Evolutionary conservation across 2,888 invertebrate species (phyloP), one percentile per base, ranked within the genome.

Genomic region (Hirtodrosophila alboralis): DNA sequence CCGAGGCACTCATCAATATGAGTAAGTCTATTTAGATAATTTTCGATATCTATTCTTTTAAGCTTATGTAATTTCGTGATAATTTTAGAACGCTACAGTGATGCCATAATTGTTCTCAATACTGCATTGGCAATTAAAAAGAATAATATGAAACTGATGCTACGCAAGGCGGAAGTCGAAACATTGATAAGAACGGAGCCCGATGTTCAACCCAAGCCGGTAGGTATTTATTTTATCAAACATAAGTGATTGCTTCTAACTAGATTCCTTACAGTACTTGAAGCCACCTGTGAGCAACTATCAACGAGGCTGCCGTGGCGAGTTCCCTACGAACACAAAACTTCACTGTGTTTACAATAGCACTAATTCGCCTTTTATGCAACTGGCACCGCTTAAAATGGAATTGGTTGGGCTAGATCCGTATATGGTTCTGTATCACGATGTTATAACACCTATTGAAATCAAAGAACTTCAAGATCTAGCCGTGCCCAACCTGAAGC

Each of bases 341-440:
- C 69, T 89, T 9, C 52, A 80, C 34, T 89, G 89, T 26, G 7
- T 77, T 14, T 89, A 89, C 51, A 89, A 89, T 12, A 75, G 60
- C n/a, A 89, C 85, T 2, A 85, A 76, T 1, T 62, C 76, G 0
- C 49, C 84, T 0, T 89, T 89, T 9, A 64, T 88, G 1, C 73
- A 60, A 4, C 27, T 89, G 18, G 90, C 89, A 0, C 90, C 90
- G 0, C 28, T 89, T 0, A 89, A 90, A 73, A 86, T 87, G 87
- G 89, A 89, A 43, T 13, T 86, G 4, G 23, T 89, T 4, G 56
- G 60, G 0, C 48, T 88, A 5, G 80, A 89, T 16, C 89, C 89
- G 0, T 89, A 88, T 8, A 80, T 89, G 74, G 86, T 88, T 0
- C 16, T 89, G 0, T 89, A 72, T 23, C 88, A 89, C 44, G 89